A percentile compares a stretch with the other conserved stretches of the same genome.
These are phyloP conservation scores for Drosophila navojoa DNA, from an alignment of 1,140 invertebrate genomes.

Conservation along the genomic window DNA sequence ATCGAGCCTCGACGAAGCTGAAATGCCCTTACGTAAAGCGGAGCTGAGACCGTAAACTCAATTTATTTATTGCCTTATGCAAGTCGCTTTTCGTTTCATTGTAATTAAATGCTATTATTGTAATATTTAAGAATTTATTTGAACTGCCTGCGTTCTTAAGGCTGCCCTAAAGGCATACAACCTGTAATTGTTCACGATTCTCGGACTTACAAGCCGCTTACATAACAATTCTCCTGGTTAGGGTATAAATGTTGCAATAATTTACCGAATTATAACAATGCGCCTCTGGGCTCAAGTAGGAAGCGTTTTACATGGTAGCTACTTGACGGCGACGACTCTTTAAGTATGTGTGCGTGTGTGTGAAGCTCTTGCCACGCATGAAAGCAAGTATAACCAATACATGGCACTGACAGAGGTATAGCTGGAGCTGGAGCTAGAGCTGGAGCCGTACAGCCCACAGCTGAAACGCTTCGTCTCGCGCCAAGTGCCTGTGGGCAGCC, in stretches of 20 bases:
- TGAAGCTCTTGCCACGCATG: constrained; percentile 58
- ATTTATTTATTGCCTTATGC: no score
- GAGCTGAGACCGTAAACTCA: no score
- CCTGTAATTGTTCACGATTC: constrained; percentile 3
- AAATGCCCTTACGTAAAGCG: constrained; percentile 18
- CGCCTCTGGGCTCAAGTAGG: constrained; percentile 64
- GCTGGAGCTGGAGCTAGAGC: constrained; percentile 19
- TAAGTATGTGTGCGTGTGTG: constrained; percentile 26
- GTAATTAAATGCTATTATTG: no score
- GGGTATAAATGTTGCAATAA: constrained; percentile 50
- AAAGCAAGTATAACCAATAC: constrained; percentile 51
- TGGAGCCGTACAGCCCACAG: constrained; percentile 57
- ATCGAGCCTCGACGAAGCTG: constrained; percentile 34
- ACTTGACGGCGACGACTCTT: constrained; percentile 62
- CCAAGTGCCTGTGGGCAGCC: constrained; percentile 76
- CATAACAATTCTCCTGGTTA: constrained; percentile 29
- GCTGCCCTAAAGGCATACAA: background rate
- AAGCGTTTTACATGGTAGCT: constrained; percentile 76
- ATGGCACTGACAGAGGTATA: constrained; percentile 18
- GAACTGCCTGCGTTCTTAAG: background rate
- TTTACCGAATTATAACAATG: constrained; percentile 72
- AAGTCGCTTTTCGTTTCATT: no score
- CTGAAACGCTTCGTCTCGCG: constrained; percentile 58
- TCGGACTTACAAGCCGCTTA: constrained; percentile 11
- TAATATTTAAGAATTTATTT: no score